Conservation (phyloP, 2,113 vertebrate species). For the Sinocyclocheilus maitianheensis region DNA sequence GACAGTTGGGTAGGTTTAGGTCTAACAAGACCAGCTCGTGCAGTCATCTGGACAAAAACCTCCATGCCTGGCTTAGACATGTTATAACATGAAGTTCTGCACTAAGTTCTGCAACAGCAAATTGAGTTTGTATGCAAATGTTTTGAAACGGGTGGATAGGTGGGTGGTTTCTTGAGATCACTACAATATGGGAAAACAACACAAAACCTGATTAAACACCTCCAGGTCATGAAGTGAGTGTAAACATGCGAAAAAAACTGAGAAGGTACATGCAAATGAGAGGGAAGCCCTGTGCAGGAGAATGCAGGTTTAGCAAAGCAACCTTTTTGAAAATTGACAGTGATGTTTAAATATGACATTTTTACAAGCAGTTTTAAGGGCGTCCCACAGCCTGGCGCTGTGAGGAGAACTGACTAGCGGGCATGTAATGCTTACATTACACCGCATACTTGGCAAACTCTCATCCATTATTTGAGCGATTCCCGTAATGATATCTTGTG, state of each 20-base stretch:
- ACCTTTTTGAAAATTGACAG: not conserved
- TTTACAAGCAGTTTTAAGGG: constrained; percentile 24
- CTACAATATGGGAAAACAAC: constrained; percentile 22
- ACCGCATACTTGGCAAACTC: constrained; percentile 29
- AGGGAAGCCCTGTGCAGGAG: not conserved
- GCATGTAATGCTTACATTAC: constrained; percentile 36
- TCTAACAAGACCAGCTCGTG: not conserved
- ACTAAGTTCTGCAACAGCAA: not conserved
- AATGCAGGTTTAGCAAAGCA: not conserved
- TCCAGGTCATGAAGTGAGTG: constrained; percentile 12
- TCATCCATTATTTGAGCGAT: constrained; percentile 45
- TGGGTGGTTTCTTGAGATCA: constrained; percentile 13
- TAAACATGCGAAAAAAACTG: not conserved
- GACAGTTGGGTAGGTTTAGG: too few relatives aligned
- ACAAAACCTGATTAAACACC: constrained; percentile 10
- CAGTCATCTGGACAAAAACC: not conserved
- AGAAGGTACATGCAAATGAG: not conserved
- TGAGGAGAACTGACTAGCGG: constrained; percentile 32
- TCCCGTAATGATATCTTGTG: constrained; percentile 41
- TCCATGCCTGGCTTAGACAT: not conserved
- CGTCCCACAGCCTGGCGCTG: constrained; percentile 20
- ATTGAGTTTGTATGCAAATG: constrained; percentile 20
- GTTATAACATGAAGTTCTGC: not conserved
- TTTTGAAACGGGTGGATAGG: not conserved
- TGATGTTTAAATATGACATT: constrained; percentile 37